Evolutionary conservation across 2,888 invertebrate species (phyloP).

Genomic region (Arrhopalites spinosus): DNA sequence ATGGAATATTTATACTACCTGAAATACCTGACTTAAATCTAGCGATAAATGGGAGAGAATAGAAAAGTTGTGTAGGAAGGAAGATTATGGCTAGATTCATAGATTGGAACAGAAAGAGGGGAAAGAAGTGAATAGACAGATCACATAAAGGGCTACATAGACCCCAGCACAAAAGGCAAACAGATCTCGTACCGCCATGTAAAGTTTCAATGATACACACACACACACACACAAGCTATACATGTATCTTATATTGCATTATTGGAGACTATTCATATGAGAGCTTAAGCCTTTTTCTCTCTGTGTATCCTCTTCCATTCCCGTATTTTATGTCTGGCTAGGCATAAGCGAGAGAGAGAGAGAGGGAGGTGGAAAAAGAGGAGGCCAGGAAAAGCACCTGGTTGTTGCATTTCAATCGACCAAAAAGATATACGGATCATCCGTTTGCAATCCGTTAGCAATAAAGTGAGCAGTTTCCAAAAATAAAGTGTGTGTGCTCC

Average conservation of each 20-base stretch:
- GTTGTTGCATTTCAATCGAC: constrained; percentile 44
- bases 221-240: too few relatives aligned
- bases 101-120: constrained; percentile 24
- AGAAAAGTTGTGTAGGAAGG: constrained; percentile 26
- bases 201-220: constrained; percentile 10
- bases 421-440: constrained; percentile 42
- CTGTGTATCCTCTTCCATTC: background rate
- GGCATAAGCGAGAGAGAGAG: constrained; percentile 12
- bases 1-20: background rate
- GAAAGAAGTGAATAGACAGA: background rate
- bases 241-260: too few relatives aligned
- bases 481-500: constrained; percentile 33
- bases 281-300: constrained; percentile 11
- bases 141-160: constrained; percentile 21
- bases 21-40: constrained; percentile 35
- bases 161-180: constrained; percentile 16
- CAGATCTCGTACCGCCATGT: background rate
- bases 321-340: background rate
- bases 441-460: constrained; percentile 42
- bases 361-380: constrained; percentile 26
- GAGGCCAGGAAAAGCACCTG: constrained; percentile 39
- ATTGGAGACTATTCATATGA: background rate
- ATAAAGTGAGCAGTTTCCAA: constrained; percentile 43
- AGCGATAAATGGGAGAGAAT: constrained; percentile 28
- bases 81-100: constrained; percentile 21